These are phyloP conservation scores for Eurytoma californica DNA, from an alignment of 2,888 invertebrate species.

Conservation along the genomic window DNA sequence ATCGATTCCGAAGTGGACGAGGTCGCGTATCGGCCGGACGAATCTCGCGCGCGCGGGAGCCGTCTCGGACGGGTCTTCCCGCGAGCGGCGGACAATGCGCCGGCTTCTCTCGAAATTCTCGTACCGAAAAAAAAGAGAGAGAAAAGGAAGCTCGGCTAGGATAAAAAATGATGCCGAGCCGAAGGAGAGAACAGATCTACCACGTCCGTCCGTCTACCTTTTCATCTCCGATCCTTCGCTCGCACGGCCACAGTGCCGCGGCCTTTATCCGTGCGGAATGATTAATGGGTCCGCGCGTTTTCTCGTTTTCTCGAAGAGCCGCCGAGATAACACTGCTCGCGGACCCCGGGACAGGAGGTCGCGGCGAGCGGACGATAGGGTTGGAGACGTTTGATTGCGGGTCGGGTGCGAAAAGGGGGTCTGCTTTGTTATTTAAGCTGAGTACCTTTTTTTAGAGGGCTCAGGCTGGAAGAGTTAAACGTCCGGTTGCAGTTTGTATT, in stretches of 20 bases:
- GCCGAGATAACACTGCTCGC: not conserved
- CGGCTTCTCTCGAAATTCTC: constrained; percentile 52
- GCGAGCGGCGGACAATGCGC: constrained; percentile 37
- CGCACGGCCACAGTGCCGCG: constrained; percentile 61
- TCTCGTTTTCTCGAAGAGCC: constrained; percentile 64
- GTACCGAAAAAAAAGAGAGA: constrained; percentile 9
- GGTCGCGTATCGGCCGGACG: constrained; percentile 68
- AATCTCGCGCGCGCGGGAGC: constrained; percentile 65
- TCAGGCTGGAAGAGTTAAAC: not conserved
- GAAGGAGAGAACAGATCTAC: constrained; percentile 32
- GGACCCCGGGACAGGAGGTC: not conserved
- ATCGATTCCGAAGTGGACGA: too few species aligned
- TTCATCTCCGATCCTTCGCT: constrained; percentile 60
- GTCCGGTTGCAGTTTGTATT: not conserved
- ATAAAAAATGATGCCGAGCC: constrained; percentile 65
- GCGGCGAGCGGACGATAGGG: constrained; percentile 16
- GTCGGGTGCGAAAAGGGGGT: constrained; percentile 29
- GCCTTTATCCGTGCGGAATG: constrained; percentile 70
- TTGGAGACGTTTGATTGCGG: constrained; percentile 33
- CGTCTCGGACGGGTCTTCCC: constrained; percentile 40
- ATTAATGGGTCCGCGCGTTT: constrained; percentile 72
- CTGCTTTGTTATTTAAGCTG: not conserved
- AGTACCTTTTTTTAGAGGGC: not conserved
- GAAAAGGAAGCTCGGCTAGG: constrained; percentile 43
- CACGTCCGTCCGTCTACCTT: constrained; percentile 62